Evolutionary conservation across 1,140 invertebrate species (phyloP).

Genomic region (Amyelois transitella): DNA sequence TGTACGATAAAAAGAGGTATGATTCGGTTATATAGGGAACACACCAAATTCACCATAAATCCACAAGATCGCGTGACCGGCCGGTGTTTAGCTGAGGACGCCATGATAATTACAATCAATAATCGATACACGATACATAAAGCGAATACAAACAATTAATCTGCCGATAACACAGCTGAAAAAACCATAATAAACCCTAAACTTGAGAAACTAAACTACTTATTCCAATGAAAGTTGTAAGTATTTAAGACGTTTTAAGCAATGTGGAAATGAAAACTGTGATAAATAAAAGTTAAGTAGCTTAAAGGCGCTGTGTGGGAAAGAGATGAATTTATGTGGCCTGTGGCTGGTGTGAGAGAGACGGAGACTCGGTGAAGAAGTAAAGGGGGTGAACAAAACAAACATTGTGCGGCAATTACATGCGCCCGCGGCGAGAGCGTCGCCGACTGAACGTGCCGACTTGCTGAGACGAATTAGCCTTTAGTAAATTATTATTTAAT

Average conservation of each 20-base stretch:
- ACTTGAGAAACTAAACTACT: constrained; percentile 14
- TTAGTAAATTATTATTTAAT: too few relatives aligned
- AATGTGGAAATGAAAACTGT: constrained; percentile 29
- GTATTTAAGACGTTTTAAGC: constrained; percentile 10
- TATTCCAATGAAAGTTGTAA: constrained; percentile 13
- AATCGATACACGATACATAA: constrained; percentile 53
- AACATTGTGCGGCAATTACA: constrained; percentile 63
- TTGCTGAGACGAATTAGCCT: constrained; percentile 33
- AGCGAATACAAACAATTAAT: constrained; percentile 51
- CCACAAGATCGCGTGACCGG: constrained; percentile 47
- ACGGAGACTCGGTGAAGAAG: constrained; percentile 24
- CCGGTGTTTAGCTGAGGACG: constrained; percentile 54
- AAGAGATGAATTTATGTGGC: constrained; percentile 12
- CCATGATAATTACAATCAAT: constrained; percentile 70
- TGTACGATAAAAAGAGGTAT: too few relatives aligned
- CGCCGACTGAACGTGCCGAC: constrained; percentile 28
- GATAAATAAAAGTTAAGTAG: constrained; percentile 61
- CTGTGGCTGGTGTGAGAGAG: constrained; percentile 14
- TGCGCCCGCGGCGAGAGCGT: constrained; percentile 47
- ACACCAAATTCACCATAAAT: constrained; percentile 32
- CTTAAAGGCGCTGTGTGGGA: constrained; percentile 26
- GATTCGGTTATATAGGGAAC: background rate
- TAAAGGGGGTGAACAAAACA: constrained; percentile 56
- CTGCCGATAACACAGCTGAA: constrained; percentile 35
- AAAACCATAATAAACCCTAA: constrained; percentile 19